Conservation (phyloP, 30 jellyfish, hydroid and myxozoan species). For the Catostylus mosaicus region DNA sequence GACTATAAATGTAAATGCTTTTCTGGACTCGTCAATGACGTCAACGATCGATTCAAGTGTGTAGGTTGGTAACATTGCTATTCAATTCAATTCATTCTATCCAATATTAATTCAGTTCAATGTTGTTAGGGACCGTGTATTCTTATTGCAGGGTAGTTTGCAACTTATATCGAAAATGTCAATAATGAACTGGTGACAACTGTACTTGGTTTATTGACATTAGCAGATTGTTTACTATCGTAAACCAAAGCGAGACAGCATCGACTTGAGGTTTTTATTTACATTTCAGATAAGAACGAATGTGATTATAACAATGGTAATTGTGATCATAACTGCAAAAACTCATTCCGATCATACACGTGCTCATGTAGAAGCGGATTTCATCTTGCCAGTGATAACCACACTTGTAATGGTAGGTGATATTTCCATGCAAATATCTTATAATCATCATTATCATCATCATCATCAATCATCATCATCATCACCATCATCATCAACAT, state of each 20-base stretch:
- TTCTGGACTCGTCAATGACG: constrained; percentile 45
- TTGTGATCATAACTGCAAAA: constrained; percentile 62
- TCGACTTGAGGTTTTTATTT: no score
- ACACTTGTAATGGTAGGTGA: constrained; percentile 54
- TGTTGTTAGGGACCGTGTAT: no score
- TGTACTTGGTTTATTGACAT: no score
- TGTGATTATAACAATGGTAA: constrained; percentile 60
- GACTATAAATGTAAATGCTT: constrained; percentile 37
- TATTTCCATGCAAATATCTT: no score
- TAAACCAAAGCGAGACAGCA: no score
- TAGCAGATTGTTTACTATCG: no score
- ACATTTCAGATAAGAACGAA: constrained; percentile 61
- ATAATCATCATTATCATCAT: no score
- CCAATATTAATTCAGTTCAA: no score
- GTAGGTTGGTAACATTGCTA: constrained; percentile 21
- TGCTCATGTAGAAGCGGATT: constrained; percentile 54
- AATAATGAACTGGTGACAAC: no score
- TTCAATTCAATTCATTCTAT: no score
- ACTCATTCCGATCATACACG: constrained; percentile 44
- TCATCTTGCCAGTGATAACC: constrained; percentile 48
- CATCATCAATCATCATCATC: constrained; percentile 5
- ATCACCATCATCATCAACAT: constrained; percentile 10
- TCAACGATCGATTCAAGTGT: constrained; percentile 31
- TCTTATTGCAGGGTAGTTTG: no score
- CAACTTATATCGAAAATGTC: no score